phyloP scores from a whole-genome alignment of 2,113 vertebrate genomes.

The Hipposideros armiger region DNA sequence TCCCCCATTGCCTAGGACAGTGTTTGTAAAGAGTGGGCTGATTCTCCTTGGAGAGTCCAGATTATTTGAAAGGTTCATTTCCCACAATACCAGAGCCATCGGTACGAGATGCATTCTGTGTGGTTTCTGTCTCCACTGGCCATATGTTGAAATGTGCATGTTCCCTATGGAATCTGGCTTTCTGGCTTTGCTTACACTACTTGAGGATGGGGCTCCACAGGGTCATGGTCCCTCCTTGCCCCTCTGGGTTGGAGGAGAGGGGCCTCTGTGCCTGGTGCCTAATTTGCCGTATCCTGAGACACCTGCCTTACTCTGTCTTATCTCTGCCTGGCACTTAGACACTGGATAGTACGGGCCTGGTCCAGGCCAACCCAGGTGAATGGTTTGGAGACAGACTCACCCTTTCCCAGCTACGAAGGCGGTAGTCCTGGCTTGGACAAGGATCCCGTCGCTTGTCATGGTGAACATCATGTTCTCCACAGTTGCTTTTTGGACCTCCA shows the following conservation, averaged over 20 bases:
- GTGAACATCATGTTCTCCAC: background rate
- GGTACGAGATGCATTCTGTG: background rate
- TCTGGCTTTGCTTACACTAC: background rate
- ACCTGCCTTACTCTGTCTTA: background rate
- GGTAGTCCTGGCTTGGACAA: accelerated
- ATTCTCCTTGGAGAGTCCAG: background rate
- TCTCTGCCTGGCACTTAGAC: background rate
- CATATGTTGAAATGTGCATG: background rate
- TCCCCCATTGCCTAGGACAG: no score
- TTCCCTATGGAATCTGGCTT: background rate
- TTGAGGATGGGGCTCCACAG: background rate
- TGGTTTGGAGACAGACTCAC: slow-evolving; percentile 48
- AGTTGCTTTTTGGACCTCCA: background rate
- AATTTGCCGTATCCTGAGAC: background rate
- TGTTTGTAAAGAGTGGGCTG: background rate
- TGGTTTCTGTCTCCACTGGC: background rate
- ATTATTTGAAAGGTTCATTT: background rate
- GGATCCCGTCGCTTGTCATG: background rate
- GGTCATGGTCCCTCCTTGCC: background rate
- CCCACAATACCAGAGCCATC: background rate
- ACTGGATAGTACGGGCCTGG: background rate
- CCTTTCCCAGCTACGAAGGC: slow-evolving; percentile 48
- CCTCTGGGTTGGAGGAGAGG: background rate
- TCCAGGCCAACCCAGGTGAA: background rate
- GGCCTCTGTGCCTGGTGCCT: background rate